A percentile compares a stretch with the other conserved stretches of the same genome.
Evolutionary conservation across 2,888 invertebrate genomes (phyloP).

Genomic region (Tinea trinotella): DNA sequence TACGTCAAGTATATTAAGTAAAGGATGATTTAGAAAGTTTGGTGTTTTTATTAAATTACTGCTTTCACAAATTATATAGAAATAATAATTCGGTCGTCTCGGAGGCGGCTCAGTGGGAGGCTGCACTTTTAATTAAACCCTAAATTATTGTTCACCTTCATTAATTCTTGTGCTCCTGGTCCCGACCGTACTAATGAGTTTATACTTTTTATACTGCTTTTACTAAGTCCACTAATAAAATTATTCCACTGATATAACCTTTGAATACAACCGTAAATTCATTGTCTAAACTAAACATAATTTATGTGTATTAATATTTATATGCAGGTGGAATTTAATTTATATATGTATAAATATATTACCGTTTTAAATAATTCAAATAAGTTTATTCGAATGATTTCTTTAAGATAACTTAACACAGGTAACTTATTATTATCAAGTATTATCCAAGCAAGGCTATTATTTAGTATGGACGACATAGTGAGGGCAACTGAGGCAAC

Average conservation of each 20-base stretch:
- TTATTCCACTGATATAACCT: not conserved
- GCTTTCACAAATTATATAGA: constrained; percentile 66
- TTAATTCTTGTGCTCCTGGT: constrained; percentile 67
- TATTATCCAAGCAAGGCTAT: too few species aligned
- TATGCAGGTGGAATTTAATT: not conserved
- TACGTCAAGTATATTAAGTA: too few species aligned
- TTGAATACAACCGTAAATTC: not conserved
- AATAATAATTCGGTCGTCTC: constrained; percentile 50
- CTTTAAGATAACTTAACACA: too few species aligned
- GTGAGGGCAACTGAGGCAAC: too few species aligned
- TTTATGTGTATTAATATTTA: not conserved
- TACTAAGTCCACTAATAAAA: not conserved
- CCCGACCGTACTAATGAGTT: constrained; percentile 62
- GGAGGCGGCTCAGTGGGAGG: constrained; percentile 55
- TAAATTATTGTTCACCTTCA: constrained; percentile 72
- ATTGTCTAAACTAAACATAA: not conserved
- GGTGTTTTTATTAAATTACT: constrained; percentile 64
- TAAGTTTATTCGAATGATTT: too few species aligned
- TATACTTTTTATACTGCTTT: constrained; percentile 53
- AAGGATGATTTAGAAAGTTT: constrained; percentile 20
- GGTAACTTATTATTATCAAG: too few species aligned
- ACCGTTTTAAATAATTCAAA: too few species aligned
- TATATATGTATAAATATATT: too few species aligned
- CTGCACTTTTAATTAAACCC: constrained; percentile 71
- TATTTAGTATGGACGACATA: too few species aligned